Conservation (phyloP, 2,113 vertebrate species). For the Siniperca chuatsi region DNA sequence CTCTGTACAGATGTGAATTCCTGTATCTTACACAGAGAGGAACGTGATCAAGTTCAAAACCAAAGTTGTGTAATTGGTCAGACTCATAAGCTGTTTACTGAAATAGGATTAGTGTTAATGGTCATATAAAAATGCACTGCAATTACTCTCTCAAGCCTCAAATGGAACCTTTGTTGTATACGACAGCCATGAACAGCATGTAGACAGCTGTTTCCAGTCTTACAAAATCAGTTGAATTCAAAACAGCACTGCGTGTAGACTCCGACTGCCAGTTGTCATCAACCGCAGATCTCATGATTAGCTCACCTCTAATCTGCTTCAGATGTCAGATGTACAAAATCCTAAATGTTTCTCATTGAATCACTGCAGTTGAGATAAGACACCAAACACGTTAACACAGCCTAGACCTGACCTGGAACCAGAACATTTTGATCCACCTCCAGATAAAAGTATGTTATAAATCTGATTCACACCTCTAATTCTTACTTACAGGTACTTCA, state of each 20-base stretch:
- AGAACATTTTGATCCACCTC: constrained; percentile 22
- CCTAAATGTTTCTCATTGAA: constrained; percentile 16
- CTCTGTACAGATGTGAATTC: constrained; percentile 50
- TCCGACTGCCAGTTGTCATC: constrained; percentile 9
- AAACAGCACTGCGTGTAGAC: constrained; percentile 26
- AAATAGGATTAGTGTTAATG: constrained; percentile 68
- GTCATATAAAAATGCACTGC: constrained; percentile 61
- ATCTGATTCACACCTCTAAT: constrained; percentile 70
- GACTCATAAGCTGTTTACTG: constrained; percentile 65
- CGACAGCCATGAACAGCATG: background rate
- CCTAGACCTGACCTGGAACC: constrained; percentile 39
- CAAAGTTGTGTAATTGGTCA: constrained; percentile 62
- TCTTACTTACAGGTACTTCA: constrained; percentile 41
- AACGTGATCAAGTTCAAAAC: constrained; percentile 60
- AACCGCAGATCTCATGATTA: constrained; percentile 20
- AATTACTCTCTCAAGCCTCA: constrained; percentile 35
- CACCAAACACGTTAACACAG: background rate
- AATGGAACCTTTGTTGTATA: background rate
- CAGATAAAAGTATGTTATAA: constrained; percentile 51
- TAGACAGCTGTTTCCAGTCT: constrained; percentile 56
- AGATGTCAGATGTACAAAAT: constrained; percentile 36
- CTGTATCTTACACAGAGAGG: constrained; percentile 19
- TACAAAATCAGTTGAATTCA: constrained; percentile 34
- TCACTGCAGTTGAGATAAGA: background rate
- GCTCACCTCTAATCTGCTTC: constrained; percentile 52